Evolutionary conservation across 2,113 vertebrate species (phyloP).

Genomic region (Muntiacus muntjak): DNA sequence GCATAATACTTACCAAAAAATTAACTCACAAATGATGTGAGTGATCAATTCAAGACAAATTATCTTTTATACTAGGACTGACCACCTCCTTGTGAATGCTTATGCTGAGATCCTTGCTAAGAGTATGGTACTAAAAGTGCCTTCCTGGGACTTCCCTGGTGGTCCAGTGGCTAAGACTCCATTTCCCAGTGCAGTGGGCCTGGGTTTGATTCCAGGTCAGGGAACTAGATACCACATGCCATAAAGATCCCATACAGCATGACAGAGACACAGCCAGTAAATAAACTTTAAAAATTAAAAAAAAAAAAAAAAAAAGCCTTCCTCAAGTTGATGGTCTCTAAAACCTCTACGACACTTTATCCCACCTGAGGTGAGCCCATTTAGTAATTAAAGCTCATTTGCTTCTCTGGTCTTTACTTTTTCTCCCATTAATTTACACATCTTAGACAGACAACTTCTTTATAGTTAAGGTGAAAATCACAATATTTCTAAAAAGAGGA

Average conservation of each 20-base stretch:
- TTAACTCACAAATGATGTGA: background rate
- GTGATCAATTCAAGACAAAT: background rate
- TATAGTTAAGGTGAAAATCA: background rate
- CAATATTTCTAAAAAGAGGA: background rate
- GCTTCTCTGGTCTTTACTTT: background rate
- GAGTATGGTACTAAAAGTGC: background rate
- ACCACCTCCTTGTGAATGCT: background rate
- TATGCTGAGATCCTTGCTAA: background rate
- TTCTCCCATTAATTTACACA: background rate
- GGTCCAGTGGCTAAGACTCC: background rate
- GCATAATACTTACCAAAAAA: slow-evolving; percentile 10
- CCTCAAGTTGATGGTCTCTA: background rate
- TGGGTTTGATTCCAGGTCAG: background rate
- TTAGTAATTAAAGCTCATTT: background rate
- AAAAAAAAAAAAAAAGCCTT: background rate
- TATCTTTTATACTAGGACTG: background rate
- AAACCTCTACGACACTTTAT: background rate
- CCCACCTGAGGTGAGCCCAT: background rate
- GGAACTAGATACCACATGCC: background rate
- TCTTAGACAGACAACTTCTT: background rate
- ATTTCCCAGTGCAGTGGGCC: background rate
- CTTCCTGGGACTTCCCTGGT: background rate
- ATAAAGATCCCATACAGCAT: background rate
- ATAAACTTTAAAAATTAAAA: background rate
- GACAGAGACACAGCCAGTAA: background rate